Evolutionary conservation across 2,888 invertebrate species (phyloP).

Genomic region (Hirtodrosophila alboralis): DNA sequence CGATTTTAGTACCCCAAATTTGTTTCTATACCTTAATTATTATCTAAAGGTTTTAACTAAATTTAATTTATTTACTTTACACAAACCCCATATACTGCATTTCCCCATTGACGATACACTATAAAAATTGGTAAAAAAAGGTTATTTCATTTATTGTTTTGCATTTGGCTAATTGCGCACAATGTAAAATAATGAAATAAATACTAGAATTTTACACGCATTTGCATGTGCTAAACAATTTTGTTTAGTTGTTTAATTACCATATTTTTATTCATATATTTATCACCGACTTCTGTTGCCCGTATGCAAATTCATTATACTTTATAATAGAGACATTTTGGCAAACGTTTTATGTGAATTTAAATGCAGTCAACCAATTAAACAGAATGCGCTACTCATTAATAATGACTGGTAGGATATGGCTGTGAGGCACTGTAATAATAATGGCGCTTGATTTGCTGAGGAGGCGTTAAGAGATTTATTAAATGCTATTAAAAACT

Average conservation of each 20-base stretch:
- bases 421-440: too few species aligned
- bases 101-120: too few species aligned
- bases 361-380: slow-evolving; percentile 45
- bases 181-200: slow-evolving; percentile 6
- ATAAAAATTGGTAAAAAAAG: too few species aligned
- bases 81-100: too few species aligned
- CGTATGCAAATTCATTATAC: slow-evolving; percentile 29
- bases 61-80: too few species aligned
- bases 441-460: too few species aligned
- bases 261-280: slow-evolving; percentile 4
- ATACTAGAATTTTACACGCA: slow-evolving; percentile 7
- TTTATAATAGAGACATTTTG: slow-evolving; percentile 32
- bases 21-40: too few species aligned
- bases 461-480: slow-evolving; percentile 57
- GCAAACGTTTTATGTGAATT: slow-evolving; percentile 36
- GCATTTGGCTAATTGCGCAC: slow-evolving; percentile 39
- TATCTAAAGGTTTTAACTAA: too few species aligned
- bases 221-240: slow-evolving; percentile 19
- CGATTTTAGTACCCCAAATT: too few species aligned
- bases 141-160: slow-evolving; percentile 23
- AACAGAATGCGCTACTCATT: slow-evolving; percentile 25
- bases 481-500: slow-evolving; percentile 72
- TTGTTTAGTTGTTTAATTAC: slow-evolving; percentile 23
- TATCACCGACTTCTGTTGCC: neutral
- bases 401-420: slow-evolving; percentile 3